Percentiles rank a stretch among this genome's conserved stretches.
Evolutionary conservation across 2,888 invertebrate genomes (phyloP).

Genomic region (Orthosia gothica): DNA sequence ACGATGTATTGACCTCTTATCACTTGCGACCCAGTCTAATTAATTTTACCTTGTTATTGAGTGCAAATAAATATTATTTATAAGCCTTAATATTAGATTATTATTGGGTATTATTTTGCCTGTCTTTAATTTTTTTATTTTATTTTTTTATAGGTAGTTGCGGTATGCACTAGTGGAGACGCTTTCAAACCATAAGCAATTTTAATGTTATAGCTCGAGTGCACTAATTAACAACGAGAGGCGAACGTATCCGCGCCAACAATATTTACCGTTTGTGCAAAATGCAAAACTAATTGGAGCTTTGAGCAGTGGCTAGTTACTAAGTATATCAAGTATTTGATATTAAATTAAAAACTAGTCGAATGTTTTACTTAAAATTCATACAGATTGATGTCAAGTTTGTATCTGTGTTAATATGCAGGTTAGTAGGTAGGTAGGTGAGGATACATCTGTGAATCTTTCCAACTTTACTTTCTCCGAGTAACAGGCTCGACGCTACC

Average conservation of each 20-base stretch:
- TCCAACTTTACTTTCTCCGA: slow-evolving; percentile 77
- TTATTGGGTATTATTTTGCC: slow-evolving; percentile 27
- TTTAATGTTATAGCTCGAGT: slow-evolving; percentile 73
- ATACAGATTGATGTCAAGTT: slow-evolving; percentile 25
- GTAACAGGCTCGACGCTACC: slow-evolving; percentile 69
- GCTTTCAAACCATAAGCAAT: slow-evolving; percentile 71
- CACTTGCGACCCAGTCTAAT: slow-evolving; percentile 62
- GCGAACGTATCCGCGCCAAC: slow-evolving; percentile 72
- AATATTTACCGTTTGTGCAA: slow-evolving; percentile 76
- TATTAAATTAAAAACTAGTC: neutral
- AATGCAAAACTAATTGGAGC: slow-evolving; percentile 75
- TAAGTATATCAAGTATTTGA: slow-evolving; percentile 25
- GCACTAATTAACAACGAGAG: slow-evolving; percentile 79
- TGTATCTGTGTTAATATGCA: slow-evolving; percentile 38
- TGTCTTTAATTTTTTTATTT: slow-evolving; percentile 27
- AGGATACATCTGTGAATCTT: slow-evolving; percentile 47
- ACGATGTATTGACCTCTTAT: slow-evolving; percentile 78
- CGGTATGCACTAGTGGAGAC: slow-evolving; percentile 70
- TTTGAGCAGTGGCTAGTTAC: slow-evolving; percentile 54
- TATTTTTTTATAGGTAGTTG: slow-evolving; percentile 39
- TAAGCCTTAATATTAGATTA: too few species aligned
- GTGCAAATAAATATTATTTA: slow-evolving; percentile 38
- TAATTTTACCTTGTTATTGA: slow-evolving; percentile 66
- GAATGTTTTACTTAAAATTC: slow-evolving; percentile 2
- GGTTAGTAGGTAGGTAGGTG: slow-evolving; percentile 60